phyloP scores from a whole-genome alignment of 1,140 invertebrate genomes.

The Dendroctonus valens region DNA sequence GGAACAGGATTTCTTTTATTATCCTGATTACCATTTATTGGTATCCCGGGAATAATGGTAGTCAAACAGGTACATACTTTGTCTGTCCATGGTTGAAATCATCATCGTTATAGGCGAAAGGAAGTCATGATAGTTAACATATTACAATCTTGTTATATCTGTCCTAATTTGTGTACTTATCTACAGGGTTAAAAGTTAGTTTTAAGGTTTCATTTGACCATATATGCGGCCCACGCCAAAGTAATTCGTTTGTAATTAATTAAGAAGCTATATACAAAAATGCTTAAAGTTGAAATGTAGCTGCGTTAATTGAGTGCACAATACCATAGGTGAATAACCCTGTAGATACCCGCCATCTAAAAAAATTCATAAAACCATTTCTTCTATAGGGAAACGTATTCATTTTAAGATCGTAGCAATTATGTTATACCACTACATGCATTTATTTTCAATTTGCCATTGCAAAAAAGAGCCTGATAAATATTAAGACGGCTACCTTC shows the following conservation, averaged over 20 bases:
- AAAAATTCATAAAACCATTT: slow-evolving; percentile 6
- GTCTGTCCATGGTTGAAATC: too few relatives aligned
- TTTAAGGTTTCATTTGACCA: neutral
- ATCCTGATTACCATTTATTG: too few relatives aligned
- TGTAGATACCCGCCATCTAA: slow-evolving; percentile 32
- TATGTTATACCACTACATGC: slow-evolving; percentile 38
- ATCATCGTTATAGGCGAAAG: neutral
- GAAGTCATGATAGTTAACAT: neutral
- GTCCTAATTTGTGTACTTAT: slow-evolving; percentile 23
- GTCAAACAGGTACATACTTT: too few relatives aligned
- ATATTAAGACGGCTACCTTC: slow-evolving; percentile 11
- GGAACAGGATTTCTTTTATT: too few relatives aligned
- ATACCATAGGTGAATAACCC: slow-evolving; percentile 14
- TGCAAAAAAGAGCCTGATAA: slow-evolving; percentile 15
- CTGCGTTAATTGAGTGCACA: too few relatives aligned
- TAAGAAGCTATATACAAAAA: too few relatives aligned
- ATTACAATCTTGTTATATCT: slow-evolving; percentile 6
- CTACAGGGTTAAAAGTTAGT: slow-evolving; percentile 30
- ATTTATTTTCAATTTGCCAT: slow-evolving; percentile 19
- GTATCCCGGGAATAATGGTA: too few relatives aligned
- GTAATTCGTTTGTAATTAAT: neutral
- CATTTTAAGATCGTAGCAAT: slow-evolving; percentile 45
- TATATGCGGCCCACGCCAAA: slow-evolving; percentile 10
- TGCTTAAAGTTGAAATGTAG: too few relatives aligned
- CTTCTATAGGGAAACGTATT: slow-evolving; percentile 47